Conservation (phyloP, 2,888 invertebrate genomes). For the Drosophila hawaiiensis region DNA sequence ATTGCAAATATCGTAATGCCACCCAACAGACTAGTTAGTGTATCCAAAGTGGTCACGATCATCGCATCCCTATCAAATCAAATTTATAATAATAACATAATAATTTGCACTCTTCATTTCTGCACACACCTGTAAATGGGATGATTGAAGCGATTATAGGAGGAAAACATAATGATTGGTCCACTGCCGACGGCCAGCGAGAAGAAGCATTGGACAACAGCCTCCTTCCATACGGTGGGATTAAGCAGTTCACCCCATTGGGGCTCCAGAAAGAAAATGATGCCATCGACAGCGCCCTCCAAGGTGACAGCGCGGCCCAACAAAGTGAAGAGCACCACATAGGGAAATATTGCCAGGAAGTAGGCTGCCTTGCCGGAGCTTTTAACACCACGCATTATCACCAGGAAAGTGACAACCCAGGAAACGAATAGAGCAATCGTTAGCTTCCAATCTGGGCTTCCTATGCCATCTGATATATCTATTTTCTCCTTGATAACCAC, state of each 20-base stretch:
- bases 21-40: conserved; percentile 92
- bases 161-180: conserved; percentile 91
- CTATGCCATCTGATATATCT: conserved; percentile 84
- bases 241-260: conserved; percentile 91
- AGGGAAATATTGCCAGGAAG: conserved; percentile 95
- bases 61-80: conserved; percentile 89
- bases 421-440: conserved; percentile 88
- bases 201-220: conserved; percentile 92
- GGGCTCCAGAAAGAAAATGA: conserved; percentile 92
- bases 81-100: neutral
- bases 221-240: conserved; percentile 91
- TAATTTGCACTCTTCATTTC: neutral
- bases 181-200: conserved; percentile 91
- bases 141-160: conserved; percentile 90
- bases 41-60: conserved; percentile 92
- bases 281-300: conserved; percentile 90
- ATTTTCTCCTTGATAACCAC: conserved; percentile 86
- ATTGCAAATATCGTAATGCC: conserved; percentile 94
- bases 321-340: conserved; percentile 90
- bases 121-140: conserved; percentile 88
- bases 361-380: conserved; percentile 94
- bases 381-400: conserved; percentile 90
- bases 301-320: conserved; percentile 89
- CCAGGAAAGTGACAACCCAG: conserved; percentile 89
- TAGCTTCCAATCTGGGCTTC: conserved; percentile 89